Conservation (phyloP, 2,113 vertebrate species). For the Lampris megalopsis region DNA sequence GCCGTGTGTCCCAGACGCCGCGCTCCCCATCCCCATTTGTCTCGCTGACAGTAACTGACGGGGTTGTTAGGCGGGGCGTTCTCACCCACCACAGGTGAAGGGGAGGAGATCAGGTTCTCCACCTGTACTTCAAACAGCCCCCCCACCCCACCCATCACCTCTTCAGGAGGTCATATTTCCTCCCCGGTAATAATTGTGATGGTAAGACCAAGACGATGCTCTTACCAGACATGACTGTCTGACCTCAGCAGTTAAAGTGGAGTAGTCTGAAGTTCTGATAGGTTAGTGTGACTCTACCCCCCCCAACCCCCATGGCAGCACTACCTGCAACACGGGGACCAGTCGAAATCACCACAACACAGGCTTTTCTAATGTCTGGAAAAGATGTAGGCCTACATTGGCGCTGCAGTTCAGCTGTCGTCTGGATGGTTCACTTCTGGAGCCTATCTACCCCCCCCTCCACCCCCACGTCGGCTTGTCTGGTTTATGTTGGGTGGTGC, state of each 20-base stretch:
- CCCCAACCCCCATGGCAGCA: slow-evolving; percentile 20
- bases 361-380: slow-evolving; percentile 79
- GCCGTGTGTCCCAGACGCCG: background rate
- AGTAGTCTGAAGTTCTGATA: slow-evolving; percentile 42
- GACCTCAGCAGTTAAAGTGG: slow-evolving; percentile 33
- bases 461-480: slow-evolving; percentile 65
- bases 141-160: slow-evolving; percentile 13
- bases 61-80: slow-evolving; percentile 53
- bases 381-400: slow-evolving; percentile 34
- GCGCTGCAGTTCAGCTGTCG: slow-evolving; percentile 55
- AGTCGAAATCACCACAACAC: slow-evolving; percentile 66
- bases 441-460: slow-evolving; percentile 66
- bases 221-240: slow-evolving; percentile 36
- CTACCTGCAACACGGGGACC: slow-evolving; percentile 50
- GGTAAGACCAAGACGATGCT: slow-evolving; percentile 29
- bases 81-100: slow-evolving; percentile 51
- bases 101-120: slow-evolving; percentile 60
- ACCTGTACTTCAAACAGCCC: slow-evolving; percentile 73
- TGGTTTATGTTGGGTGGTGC: slow-evolving; percentile 72
- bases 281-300: background rate
- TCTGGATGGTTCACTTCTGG: slow-evolving; percentile 63
- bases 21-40: slow-evolving; percentile 1
- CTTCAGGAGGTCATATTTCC: slow-evolving; percentile 48
- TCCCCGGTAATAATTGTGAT: slow-evolving; percentile 14
- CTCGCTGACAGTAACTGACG: slow-evolving; percentile 54